Evolutionary conservation across 2,113 vertebrate genomes (phyloP).

Genomic region (Centropus bengalensis): DNA sequence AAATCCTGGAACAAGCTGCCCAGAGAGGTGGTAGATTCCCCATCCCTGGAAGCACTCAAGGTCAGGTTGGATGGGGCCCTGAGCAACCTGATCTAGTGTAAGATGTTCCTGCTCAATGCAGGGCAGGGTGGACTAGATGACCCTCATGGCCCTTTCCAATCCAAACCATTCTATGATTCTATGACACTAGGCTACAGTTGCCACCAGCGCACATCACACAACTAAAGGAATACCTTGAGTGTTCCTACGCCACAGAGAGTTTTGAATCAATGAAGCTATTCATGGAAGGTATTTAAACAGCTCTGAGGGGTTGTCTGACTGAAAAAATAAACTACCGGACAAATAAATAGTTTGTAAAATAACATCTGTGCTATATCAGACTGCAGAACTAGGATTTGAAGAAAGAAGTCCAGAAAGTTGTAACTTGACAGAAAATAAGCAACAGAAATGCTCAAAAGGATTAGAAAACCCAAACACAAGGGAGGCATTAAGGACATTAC

Average conservation of each 20-base stretch:
- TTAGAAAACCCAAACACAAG: not conserved
- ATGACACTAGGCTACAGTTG: no score
- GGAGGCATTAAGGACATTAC: not conserved
- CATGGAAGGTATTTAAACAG: not conserved
- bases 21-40: no score
- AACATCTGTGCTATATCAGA: not conserved
- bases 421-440: not conserved
- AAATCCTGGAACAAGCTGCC: no score
- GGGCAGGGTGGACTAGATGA: no score
- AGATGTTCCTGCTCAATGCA: no score
- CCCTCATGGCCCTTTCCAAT: no score
- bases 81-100: no score
- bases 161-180: no score
- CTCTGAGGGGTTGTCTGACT: not conserved
- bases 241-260: not conserved
- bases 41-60: no score
- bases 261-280: slow-evolving; percentile 2
- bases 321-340: not conserved
- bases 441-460: not conserved
- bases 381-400: not conserved
- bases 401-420: not conserved
- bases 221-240: not conserved
- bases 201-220: not conserved
- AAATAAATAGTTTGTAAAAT: not conserved
- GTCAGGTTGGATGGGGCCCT: no score